Evolutionary conservation across 2,797 vertebrate genomes (phyloP).

Genomic region (Halcyon badia): DNA sequence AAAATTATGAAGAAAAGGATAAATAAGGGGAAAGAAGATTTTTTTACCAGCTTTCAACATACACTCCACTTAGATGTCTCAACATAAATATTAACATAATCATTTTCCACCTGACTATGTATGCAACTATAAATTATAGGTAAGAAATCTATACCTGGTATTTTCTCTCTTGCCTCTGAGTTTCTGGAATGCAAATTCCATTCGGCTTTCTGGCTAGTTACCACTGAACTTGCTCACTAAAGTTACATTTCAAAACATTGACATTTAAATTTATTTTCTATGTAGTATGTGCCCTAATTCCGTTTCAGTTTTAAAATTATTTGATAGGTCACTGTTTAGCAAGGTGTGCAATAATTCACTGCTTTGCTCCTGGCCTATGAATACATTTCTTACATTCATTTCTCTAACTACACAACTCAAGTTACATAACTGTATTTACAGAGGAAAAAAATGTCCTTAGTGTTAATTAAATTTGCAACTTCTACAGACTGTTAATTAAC

Average conservation of each 20-base stretch:
- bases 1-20: not conserved
- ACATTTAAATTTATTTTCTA: not conserved
- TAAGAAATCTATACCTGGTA: not conserved
- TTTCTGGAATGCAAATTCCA: not conserved
- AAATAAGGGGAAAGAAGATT: not conserved
- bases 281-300: not conserved
- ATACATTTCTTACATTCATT: not conserved
- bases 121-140: not conserved
- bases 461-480: not conserved
- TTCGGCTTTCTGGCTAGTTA: not conserved
- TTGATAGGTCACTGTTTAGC: not conserved
- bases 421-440: not conserved
- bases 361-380: not conserved
- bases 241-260: not conserved
- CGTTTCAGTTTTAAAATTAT: not conserved
- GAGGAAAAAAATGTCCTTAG: not conserved
- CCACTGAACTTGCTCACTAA: not conserved
- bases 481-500: conserved; percentile 7
- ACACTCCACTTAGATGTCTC: not conserved
- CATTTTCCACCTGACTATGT: not conserved
- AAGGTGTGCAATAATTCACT: not conserved
- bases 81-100: not conserved
- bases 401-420: not conserved
- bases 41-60: not conserved
- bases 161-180: not conserved